Evolutionary conservation across 2,888 invertebrate species (phyloP).

Genomic region (Coenonympha glycerion): DNA sequence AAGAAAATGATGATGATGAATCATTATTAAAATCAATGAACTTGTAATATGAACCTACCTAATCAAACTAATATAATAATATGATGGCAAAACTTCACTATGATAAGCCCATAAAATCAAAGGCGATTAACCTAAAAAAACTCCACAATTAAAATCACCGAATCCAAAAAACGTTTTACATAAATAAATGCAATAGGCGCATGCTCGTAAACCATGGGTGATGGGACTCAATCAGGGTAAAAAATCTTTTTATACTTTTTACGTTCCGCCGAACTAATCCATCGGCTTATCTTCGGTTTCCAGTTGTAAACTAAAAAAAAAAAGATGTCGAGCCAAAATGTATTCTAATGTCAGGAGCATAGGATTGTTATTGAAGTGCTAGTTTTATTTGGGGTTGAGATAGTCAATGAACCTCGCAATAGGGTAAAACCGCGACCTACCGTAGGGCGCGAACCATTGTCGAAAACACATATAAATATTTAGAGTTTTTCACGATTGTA

Average conservation of each 20-base stretch:
- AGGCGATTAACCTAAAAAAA: background rate
- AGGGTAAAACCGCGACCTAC: constrained; percentile 67
- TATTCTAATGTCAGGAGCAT: background rate
- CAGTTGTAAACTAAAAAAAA: constrained; percentile 46
- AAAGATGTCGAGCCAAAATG: background rate
- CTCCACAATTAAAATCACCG: background rate
- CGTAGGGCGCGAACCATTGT: constrained; percentile 53
- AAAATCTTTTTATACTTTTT: constrained; percentile 56
- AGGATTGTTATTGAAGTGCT: constrained; percentile 36
- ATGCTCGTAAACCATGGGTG: constrained; percentile 21
- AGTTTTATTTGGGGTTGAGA: constrained; percentile 39
- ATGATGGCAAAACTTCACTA: too few species aligned
- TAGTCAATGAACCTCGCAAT: constrained; percentile 59
- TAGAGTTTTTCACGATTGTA: constrained; percentile 9
- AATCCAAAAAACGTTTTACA: constrained; percentile 2
- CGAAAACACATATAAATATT: constrained; percentile 30
- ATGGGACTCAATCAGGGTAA: constrained; percentile 48
- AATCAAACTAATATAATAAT: too few species aligned
- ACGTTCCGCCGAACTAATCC: constrained; percentile 63
- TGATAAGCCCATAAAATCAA: background rate
- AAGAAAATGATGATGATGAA: too few species aligned
- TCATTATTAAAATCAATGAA: too few species aligned
- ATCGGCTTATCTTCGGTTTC: constrained; percentile 62
- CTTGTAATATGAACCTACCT: too few species aligned
- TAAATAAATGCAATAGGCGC: constrained; percentile 10